Conservation (phyloP, 92 coral and sea anemone genomes). For the Actinernus sp. region DNA sequence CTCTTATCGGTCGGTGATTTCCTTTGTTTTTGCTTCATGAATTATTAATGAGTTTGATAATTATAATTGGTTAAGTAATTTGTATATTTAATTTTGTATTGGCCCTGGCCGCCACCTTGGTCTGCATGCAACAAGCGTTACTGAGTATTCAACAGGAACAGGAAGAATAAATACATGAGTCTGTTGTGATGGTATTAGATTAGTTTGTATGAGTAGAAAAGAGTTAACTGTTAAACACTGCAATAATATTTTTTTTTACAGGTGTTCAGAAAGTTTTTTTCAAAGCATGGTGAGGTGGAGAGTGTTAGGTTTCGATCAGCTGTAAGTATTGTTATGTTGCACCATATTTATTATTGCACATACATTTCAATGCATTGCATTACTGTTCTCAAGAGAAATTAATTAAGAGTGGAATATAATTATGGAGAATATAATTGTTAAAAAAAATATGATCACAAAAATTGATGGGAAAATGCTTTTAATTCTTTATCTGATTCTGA, state of each 20-base stretch:
- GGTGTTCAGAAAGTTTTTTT: constrained; percentile 84
- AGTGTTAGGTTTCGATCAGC: constrained; percentile 95
- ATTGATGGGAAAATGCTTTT: too few relatives aligned
- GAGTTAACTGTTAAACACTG: neutral
- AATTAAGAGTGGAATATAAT: neutral
- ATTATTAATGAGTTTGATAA: too few relatives aligned
- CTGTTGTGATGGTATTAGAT: neutral
- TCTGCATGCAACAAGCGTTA: too few relatives aligned
- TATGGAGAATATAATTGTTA: neutral
- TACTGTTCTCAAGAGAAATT: too few relatives aligned
- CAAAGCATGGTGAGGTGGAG: constrained; percentile 89
- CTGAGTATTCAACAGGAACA: too few relatives aligned
- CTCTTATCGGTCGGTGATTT: too few relatives aligned
- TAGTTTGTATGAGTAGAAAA: neutral
- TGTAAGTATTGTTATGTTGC: constrained; percentile 81
- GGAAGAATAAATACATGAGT: neutral
- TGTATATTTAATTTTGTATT: too few relatives aligned
- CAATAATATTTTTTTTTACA: constrained; percentile 17
- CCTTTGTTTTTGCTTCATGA: too few relatives aligned
- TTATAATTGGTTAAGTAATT: neutral
- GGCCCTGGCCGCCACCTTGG: too few relatives aligned
- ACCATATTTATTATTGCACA: too few relatives aligned
- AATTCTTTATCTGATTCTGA: too few relatives aligned
- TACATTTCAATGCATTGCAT: too few relatives aligned
- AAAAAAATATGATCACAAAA: neutral